These are phyloP conservation scores for Asobara japonica DNA, from an alignment of 1,140 invertebrate species.

Conservation along the genomic window DNA sequence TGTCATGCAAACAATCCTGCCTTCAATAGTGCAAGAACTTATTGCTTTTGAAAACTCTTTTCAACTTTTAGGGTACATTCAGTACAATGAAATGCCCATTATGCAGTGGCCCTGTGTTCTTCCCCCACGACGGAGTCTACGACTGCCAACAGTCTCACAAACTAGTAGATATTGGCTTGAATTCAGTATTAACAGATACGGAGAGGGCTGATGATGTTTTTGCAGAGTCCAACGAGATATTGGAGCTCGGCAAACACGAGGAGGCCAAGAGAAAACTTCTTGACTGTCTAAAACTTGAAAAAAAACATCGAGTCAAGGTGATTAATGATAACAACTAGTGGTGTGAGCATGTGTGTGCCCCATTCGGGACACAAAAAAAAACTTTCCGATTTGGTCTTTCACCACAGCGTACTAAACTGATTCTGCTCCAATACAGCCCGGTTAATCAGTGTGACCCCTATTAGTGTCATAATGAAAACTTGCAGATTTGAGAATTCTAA, in stretches of 20 bases:
- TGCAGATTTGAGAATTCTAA: no score
- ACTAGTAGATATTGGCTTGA: constrained; percentile 28
- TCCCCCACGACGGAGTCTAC: constrained; percentile 30
- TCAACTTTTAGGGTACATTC: constrained; percentile 58
- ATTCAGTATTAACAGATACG: constrained; percentile 46
- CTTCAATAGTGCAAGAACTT: not conserved
- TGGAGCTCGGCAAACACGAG: constrained; percentile 39
- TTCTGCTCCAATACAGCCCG: no score
- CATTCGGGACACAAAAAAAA: no score
- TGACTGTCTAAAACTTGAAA: constrained; percentile 60
- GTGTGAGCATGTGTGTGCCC: no score
- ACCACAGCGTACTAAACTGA: no score
- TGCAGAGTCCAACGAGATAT: constrained; percentile 36
- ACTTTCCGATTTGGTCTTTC: no score
- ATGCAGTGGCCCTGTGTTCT: constrained; percentile 54
- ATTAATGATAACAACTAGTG: no score
- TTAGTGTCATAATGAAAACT: no score
- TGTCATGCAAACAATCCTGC: not conserved
- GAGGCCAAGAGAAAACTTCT: constrained; percentile 52
- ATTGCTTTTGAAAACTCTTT: not conserved
- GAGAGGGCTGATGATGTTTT: constrained; percentile 61
- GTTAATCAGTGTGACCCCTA: no score
- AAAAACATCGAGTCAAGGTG: constrained; percentile 62
- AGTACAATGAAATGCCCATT: constrained; percentile 54
- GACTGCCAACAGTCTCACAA: constrained; percentile 52